Evolutionary conservation across 1,140 invertebrate genomes (phyloP).

Genomic region (Macrocentrus cingulum): DNA sequence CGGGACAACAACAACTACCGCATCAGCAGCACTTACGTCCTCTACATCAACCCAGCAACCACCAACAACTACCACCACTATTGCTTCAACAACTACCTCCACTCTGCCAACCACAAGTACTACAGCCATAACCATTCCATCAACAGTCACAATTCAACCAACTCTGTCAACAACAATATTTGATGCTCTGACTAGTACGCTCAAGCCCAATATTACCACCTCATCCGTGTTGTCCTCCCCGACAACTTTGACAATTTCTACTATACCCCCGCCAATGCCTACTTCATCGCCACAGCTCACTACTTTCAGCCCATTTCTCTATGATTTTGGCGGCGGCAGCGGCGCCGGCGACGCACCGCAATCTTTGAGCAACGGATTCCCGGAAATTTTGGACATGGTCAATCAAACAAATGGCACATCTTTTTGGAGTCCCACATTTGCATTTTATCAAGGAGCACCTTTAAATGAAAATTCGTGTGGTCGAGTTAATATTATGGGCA

Average conservation of each 20-base stretch:
- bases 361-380: constrained; percentile 35
- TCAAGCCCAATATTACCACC: constrained; percentile 34
- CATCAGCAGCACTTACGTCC: constrained; percentile 22
- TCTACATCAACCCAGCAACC: constrained; percentile 33
- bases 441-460: constrained; percentile 65
- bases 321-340: constrained; percentile 37
- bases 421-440: constrained; percentile 55
- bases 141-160: constrained; percentile 11
- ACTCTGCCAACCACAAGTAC: constrained; percentile 35
- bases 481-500: constrained; percentile 88
- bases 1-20: constrained; percentile 33
- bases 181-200: constrained; percentile 36
- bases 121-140: constrained; percentile 33
- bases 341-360: constrained; percentile 35
- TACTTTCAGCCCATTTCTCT: constrained; percentile 37
- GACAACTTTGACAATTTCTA: constrained; percentile 53
- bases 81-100: constrained; percentile 33
- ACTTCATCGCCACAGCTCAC: constrained; percentile 52
- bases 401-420: constrained; percentile 52
- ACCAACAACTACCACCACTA: constrained; percentile 37
- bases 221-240: constrained; percentile 57
- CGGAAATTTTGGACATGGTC: constrained; percentile 37
- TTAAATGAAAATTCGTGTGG: constrained; percentile 66
- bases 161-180: constrained; percentile 46
- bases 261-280: constrained; percentile 48